Evolutionary conservation across 53 echinoderm and acorn worm genomes (phyloP).

Genomic region (Echinometra lucunter): DNA sequence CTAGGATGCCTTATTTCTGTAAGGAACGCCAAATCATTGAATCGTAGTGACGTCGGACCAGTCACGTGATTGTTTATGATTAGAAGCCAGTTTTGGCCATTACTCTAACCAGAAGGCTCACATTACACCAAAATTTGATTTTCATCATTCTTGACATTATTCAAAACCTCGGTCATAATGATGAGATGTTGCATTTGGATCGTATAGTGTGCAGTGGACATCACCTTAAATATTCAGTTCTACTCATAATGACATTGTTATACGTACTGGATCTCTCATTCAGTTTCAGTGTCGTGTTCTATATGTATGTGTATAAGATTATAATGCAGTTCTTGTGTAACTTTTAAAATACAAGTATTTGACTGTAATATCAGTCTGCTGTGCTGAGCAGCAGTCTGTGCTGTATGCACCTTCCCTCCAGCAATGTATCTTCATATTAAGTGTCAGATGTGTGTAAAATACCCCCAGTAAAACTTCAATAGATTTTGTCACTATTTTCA

Average conservation of each 20-base stretch:
- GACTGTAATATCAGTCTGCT: not conserved
- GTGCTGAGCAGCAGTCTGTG: not conserved
- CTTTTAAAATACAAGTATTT: not conserved
- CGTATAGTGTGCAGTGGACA: too few relatives aligned
- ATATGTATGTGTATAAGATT: not conserved
- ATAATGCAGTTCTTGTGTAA: not conserved
- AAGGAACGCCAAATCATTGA: too few relatives aligned
- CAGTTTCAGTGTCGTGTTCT: not conserved
- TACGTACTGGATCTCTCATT: not conserved
- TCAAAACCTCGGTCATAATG: too few relatives aligned
- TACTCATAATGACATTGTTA: not conserved
- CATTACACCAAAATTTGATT: too few relatives aligned
- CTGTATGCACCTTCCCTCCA: not conserved
- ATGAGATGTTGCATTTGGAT: too few relatives aligned
- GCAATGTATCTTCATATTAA: not conserved
- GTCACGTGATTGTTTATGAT: too few relatives aligned
- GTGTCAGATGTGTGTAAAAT: constrained; percentile 15
- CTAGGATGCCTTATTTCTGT: too few relatives aligned
- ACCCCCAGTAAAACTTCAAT: not conserved
- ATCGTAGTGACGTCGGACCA: too few relatives aligned
- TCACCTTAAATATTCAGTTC: not conserved
- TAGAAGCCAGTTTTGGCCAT: too few relatives aligned
- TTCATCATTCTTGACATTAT: too few relatives aligned
- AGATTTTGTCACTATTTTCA: not conserved
- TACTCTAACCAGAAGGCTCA: too few relatives aligned